Evolutionary conservation across 2,113 vertebrate species (phyloP).

Genomic region (Triplophysa rosa): DNA sequence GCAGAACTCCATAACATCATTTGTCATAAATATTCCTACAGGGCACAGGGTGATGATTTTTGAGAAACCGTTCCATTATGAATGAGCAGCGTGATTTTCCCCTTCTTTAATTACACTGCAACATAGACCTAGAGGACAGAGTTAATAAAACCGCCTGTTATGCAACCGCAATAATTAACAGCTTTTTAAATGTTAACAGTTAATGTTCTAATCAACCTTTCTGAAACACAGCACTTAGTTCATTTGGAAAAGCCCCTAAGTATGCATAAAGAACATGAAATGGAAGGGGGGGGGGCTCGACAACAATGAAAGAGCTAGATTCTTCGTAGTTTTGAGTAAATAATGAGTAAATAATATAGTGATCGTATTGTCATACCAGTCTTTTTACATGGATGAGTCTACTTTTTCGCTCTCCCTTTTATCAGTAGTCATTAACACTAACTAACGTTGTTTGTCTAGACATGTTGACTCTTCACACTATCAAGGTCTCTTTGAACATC

Average conservation of each 20-base stretch:
- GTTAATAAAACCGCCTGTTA: constrained; percentile 68
- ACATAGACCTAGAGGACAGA: constrained; percentile 53
- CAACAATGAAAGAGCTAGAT: constrained; percentile 46
- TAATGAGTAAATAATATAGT: constrained; percentile 1
- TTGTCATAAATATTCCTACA: constrained; percentile 44
- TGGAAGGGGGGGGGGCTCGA: constrained; percentile 30
- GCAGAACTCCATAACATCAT: constrained; percentile 39
- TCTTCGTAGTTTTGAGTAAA: constrained; percentile 13
- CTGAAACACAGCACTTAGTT: constrained; percentile 64
- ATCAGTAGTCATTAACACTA: background rate
- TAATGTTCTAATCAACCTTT: constrained; percentile 70
- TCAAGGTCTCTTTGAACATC: background rate
- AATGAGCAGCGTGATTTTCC: constrained; percentile 46
- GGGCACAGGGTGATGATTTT: constrained; percentile 49
- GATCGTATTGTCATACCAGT: background rate
- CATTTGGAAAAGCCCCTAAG: constrained; percentile 62
- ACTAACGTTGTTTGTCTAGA: background rate
- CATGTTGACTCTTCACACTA: background rate
- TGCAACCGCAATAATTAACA: constrained; percentile 65
- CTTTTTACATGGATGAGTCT: background rate
- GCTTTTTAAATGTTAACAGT: constrained; percentile 67
- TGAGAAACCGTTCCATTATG: constrained; percentile 49
- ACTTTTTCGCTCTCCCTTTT: background rate
- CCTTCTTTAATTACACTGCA: constrained; percentile 61
- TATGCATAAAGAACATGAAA: constrained; percentile 67